phyloP scores from a whole-genome alignment of 35 echinoderm and acorn worm genomes.

The Amphiura filiformis region DNA sequence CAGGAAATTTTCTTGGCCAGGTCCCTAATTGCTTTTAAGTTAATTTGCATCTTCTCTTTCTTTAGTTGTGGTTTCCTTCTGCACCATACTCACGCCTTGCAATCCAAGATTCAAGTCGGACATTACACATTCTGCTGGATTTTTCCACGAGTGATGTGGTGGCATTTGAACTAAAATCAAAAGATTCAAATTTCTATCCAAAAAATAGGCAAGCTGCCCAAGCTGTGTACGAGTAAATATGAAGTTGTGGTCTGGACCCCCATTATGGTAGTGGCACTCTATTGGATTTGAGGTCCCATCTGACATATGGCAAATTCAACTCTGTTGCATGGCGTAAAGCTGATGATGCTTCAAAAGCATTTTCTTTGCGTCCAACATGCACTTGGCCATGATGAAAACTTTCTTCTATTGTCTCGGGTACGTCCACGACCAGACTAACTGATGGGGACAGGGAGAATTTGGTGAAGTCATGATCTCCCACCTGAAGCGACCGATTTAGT shows the following conservation, averaged over 20 bases:
- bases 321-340: conserved; percentile 23
- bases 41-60: conserved; percentile 3
- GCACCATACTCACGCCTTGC: conserved; percentile 27
- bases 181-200: conserved; percentile 14
- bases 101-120: conserved; percentile 5
- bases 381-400: conserved; percentile 32
- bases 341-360: conserved; percentile 50
- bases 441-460: conserved; percentile 15
- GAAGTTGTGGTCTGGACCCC: conserved; percentile 40
- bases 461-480: conserved; percentile 58
- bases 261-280: conserved; percentile 37
- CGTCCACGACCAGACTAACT: conserved; percentile 17
- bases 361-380: conserved; percentile 38
- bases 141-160: conserved; percentile 37
- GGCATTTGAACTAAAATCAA: conserved; percentile 14
- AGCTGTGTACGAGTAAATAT: conserved; percentile 21
- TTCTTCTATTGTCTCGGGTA: conserved; percentile 16
- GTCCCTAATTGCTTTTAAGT: conserved; percentile 35
- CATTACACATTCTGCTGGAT: conserved; percentile 37
- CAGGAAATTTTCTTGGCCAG: conserved; percentile 18
- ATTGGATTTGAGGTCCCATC: background rate
- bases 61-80: background rate
- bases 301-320: background rate
- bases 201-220: conserved; percentile 16
- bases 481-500: background rate